Evolutionary conservation across 2,113 vertebrate genomes (phyloP), one percentile per base, ranked within the genome.

Genomic region (Colius striatus): DNA sequence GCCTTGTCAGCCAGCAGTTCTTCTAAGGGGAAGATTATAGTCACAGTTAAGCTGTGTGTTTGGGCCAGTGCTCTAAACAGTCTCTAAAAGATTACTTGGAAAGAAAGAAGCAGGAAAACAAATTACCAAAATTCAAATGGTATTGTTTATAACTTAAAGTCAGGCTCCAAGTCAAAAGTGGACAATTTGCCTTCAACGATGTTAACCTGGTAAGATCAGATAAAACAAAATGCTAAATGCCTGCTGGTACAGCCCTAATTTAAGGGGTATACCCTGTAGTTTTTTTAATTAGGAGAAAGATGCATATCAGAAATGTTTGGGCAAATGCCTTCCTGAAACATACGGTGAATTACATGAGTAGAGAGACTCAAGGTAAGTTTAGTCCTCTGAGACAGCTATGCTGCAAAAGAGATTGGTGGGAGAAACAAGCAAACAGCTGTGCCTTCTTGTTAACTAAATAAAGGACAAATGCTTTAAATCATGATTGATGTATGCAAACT

Each of bases 371-470:
- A 96, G 84, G 85, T 63, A 94, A 92, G 57, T 38, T 78, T 57
- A 86, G 90, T 87, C 92, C 93, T 93, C 72, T 76, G 91, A 94
- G 95, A 92, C 55, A 77, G 38, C 45, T 9, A 23, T 5, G 13
- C 90, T 87, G 92, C 81, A 82, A 53, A 68, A 84, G 84, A 91
- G 50, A 96, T 95, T 66, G 75, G 66, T 79, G 68, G 78, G 80
- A 76, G 66, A 92, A 84, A 62, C 86, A 92, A 93, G 76, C 74
- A 89, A 96, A 95, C 96, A 97, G 95, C 94, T 97, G 96, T 65
- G 90, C 63, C 51, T 75, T 71, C 79, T 90, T 84, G 84, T 93
- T 97, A 96, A 89, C 86, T 91, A 94, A 96, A 95, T 96, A 94
- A 94, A 94, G 93, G 96, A 96, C 89, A 95, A 74, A 76, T 72